Evolutionary conservation across 2,113 vertebrate species (phyloP).

Genomic region (Gasterosteus nipponicus): DNA sequence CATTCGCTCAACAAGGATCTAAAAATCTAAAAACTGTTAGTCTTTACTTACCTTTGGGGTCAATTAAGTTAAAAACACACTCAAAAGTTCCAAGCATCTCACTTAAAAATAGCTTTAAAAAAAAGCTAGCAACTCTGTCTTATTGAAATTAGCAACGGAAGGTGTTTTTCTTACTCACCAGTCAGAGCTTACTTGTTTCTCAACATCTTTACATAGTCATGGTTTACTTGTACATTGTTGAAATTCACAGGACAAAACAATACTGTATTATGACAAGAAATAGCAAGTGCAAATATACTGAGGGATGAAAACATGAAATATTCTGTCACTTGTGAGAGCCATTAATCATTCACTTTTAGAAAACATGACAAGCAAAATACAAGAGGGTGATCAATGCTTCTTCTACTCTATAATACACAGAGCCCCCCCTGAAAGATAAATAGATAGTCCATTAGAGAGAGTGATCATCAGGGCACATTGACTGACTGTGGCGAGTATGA

Average conservation of each 20-base stretch:
- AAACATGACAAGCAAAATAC: constrained; percentile 76
- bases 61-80: constrained; percentile 82
- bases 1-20: constrained; percentile 59
- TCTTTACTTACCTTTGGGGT: constrained; percentile 80
- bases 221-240: constrained; percentile 86
- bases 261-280: constrained; percentile 76
- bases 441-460: constrained; percentile 82
- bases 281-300: constrained; percentile 74
- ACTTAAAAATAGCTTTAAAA: constrained; percentile 73
- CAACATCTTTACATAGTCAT: constrained; percentile 87
- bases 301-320: constrained; percentile 73
- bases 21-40: constrained; percentile 78
- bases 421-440: constrained; percentile 82
- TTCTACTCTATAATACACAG: constrained; percentile 82
- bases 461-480: constrained; percentile 75
- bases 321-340: constrained; percentile 74
- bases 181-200: constrained; percentile 85
- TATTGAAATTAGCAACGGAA: constrained; percentile 84
- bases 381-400: constrained; percentile 77
- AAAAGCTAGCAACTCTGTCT: constrained; percentile 77
- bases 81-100: constrained; percentile 80
- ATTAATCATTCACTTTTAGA: constrained; percentile 69
- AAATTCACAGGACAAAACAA: constrained; percentile 81
- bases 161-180: constrained; percentile 88
- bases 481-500: constrained; percentile 69